These are phyloP conservation scores for Rapana venosa DNA, from an alignment of 2,888 invertebrate genomes.

Conservation along the genomic window DNA sequence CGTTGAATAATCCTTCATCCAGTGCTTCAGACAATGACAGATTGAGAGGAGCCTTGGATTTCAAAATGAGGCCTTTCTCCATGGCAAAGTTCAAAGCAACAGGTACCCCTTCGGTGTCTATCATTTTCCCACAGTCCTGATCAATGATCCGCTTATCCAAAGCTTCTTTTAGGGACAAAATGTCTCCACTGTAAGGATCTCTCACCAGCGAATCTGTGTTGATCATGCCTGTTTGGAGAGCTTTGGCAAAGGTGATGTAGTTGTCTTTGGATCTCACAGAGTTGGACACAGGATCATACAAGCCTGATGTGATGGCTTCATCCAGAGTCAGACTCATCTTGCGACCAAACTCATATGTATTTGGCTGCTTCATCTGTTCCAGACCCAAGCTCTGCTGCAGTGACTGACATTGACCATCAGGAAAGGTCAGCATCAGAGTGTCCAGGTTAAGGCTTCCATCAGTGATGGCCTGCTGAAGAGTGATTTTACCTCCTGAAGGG, in stretches of 20 bases:
- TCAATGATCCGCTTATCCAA: slow-evolving; percentile 70
- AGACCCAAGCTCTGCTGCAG: slow-evolving; percentile 50
- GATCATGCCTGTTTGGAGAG: slow-evolving; percentile 65
- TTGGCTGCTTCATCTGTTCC: slow-evolving; percentile 32
- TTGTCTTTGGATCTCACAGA: slow-evolving; percentile 62
- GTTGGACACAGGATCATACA: slow-evolving; percentile 72
- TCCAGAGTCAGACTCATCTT: slow-evolving; percentile 66
- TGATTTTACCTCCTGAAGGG: slow-evolving; percentile 49
- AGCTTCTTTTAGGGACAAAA: slow-evolving; percentile 70
- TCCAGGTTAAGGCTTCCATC: slow-evolving; percentile 54
- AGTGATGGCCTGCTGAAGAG: slow-evolving; percentile 54
- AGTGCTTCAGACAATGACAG: slow-evolving; percentile 70
- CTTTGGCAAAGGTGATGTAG: slow-evolving; percentile 64
- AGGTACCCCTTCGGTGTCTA: slow-evolving; percentile 67
- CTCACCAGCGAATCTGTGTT: slow-evolving; percentile 69
- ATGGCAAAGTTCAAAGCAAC: slow-evolving; percentile 72
- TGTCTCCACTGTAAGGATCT: slow-evolving; percentile 71
- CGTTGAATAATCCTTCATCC: slow-evolving; percentile 72
- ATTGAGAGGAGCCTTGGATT: slow-evolving; percentile 68
- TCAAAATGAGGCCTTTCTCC: slow-evolving; percentile 68
- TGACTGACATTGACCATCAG: slow-evolving; percentile 50
- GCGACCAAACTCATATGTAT: slow-evolving; percentile 45
- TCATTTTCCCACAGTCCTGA: slow-evolving; percentile 71
- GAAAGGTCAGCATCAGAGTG: slow-evolving; percentile 50
- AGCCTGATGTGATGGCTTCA: slow-evolving; percentile 69